phyloP scores from a whole-genome alignment of 2,797 vertebrate species.

The Amniataba percoides region DNA sequence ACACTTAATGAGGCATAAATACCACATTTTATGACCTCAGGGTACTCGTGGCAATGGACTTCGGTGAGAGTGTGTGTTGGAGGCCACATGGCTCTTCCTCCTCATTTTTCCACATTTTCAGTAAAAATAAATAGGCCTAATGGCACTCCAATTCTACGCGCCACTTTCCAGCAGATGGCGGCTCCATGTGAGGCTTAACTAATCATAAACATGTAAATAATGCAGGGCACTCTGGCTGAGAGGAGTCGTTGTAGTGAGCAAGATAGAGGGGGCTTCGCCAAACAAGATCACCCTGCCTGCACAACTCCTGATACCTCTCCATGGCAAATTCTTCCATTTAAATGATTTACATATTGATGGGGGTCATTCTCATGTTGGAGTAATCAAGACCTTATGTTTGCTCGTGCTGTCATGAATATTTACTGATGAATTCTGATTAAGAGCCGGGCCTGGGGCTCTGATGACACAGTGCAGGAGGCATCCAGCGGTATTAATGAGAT shows the following conservation, averaged over 20 bases:
- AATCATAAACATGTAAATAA: slow-evolving; percentile 87
- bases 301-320: slow-evolving; percentile 32
- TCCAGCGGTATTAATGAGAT: slow-evolving; percentile 41
- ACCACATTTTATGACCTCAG: slow-evolving; percentile 62
- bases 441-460: slow-evolving; percentile 32
- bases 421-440: slow-evolving; percentile 62
- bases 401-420: slow-evolving; percentile 72
- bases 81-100: slow-evolving; percentile 30
- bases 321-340: slow-evolving; percentile 58
- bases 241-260: slow-evolving; percentile 51
- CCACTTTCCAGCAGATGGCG: slow-evolving; percentile 77
- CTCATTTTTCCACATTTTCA: slow-evolving; percentile 48
- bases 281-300: slow-evolving; percentile 37
- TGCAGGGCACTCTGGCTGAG: slow-evolving; percentile 75
- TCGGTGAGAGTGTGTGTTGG: slow-evolving; percentile 30
- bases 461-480: slow-evolving; percentile 29
- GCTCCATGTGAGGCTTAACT: slow-evolving; percentile 79
- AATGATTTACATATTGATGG: slow-evolving; percentile 77
- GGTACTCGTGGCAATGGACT: slow-evolving; percentile 34
- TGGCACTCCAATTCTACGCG: slow-evolving; percentile 59
- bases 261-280: slow-evolving; percentile 43
- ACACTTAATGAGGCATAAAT: slow-evolving; percentile 69
- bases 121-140: slow-evolving; percentile 73
- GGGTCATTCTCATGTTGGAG: slow-evolving; percentile 63
- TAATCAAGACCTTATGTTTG: slow-evolving; percentile 74